Evolutionary conservation across 2,797 vertebrate species (phyloP).

Genomic region (Lates japonicus): DNA sequence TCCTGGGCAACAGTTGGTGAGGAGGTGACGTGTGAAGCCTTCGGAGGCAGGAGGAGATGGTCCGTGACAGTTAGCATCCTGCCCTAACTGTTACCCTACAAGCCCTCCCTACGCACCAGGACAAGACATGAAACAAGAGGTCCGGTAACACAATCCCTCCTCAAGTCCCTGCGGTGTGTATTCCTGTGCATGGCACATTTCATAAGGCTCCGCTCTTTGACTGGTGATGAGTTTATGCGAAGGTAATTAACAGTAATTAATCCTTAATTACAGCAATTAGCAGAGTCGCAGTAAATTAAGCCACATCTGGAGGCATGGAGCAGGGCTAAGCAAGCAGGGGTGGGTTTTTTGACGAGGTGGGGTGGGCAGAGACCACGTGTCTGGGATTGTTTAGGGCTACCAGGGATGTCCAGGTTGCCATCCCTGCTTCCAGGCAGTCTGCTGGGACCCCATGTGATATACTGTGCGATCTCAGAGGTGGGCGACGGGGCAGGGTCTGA

Average conservation of each 20-base stretch:
- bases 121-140: constrained; percentile 78
- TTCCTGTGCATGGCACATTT: constrained; percentile 95
- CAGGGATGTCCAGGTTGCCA: constrained; percentile 60
- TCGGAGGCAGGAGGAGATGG: constrained; percentile 70
- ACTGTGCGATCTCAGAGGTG: constrained; percentile 55
- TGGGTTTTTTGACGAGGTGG: constrained; percentile 74
- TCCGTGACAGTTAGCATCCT: constrained; percentile 71
- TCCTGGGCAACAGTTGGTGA: constrained; percentile 72
- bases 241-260: constrained; percentile 99
- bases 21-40: constrained; percentile 67
- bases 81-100: constrained; percentile 82
- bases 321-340: constrained; percentile 84
- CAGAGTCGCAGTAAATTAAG: constrained; percentile 99
- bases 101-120: constrained; percentile 75
- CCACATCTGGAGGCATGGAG: constrained; percentile 99
- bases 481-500: constrained; percentile 67
- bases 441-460: constrained; percentile 43
- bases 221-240: constrained; percentile 99
- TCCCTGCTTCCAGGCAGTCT: constrained; percentile 26
- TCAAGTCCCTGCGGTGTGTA: constrained; percentile 83
- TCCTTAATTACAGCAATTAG: constrained; percentile 99
- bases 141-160: constrained; percentile 72
- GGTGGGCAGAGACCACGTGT: constrained; percentile 87
- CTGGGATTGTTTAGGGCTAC: constrained; percentile 90
- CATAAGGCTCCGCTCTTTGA: constrained; percentile 99